A percentile compares a stretch with the other conserved stretches of the same genome.
phyloP scores from a whole-genome alignment of 2,113 vertebrate genomes.

The Hippocampus mohnikei region DNA sequence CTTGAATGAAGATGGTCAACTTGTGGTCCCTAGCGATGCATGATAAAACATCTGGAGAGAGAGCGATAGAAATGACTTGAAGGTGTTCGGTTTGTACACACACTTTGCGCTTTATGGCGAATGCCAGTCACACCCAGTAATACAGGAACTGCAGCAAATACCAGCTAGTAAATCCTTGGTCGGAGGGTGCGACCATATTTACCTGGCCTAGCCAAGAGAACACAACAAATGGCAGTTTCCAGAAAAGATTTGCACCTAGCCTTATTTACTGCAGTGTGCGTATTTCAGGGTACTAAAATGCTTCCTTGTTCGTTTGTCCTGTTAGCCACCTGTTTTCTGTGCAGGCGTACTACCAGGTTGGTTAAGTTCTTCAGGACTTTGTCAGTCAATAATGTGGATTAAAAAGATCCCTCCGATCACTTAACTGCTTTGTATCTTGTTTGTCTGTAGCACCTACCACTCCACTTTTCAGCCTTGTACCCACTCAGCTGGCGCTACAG shows the following conservation, averaged over 20 bases:
- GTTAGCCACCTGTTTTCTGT: neutral
- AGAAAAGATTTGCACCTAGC: neutral
- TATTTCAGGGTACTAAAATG: neutral
- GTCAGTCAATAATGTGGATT: neutral
- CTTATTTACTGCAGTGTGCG: constrained; percentile 4
- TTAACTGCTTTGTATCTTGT: constrained; percentile 77
- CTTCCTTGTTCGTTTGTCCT: neutral
- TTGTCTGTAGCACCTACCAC: constrained; percentile 83
- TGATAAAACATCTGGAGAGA: constrained; percentile 10
- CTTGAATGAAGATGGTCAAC: constrained; percentile 35
- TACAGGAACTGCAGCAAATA: constrained; percentile 14
- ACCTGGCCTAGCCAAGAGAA: neutral
- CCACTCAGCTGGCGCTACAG: constrained; percentile 91
- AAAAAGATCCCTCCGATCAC: constrained; percentile 12
- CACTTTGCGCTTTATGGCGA: neutral
- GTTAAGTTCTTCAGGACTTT: neutral
- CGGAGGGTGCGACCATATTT: neutral
- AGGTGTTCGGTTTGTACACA: neutral
- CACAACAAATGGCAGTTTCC: neutral
- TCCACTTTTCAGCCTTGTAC: constrained; percentile 82
- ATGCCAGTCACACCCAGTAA: constrained; percentile 27
- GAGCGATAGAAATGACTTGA: neutral
- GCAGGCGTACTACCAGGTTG: neutral
- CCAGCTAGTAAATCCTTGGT: neutral
- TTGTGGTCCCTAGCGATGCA: constrained; percentile 39